A percentile compares a stretch with the other conserved stretches of the same genome.
Conservation (phyloP, 2,888 invertebrate species). For the Bruchidius siliquastri region DNA sequence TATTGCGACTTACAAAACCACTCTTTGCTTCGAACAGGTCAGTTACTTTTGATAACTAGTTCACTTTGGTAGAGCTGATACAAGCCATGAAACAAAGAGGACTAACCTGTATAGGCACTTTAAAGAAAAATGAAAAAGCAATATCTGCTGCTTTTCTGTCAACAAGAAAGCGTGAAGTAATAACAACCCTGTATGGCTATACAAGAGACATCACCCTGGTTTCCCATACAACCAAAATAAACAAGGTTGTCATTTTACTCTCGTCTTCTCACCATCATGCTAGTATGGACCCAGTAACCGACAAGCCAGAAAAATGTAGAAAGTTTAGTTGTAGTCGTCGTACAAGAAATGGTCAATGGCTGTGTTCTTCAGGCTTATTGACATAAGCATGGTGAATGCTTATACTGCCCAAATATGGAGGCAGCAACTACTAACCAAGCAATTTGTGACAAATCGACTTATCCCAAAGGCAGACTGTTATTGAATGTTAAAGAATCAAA, state of each 20-base stretch:
- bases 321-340: constrained; percentile 10
- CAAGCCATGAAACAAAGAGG: constrained; percentile 11
- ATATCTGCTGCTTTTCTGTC: constrained; percentile 5
- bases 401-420: no score
- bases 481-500: no score
- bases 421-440: no score
- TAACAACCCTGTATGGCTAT: constrained; percentile 7
- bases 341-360: constrained; percentile 8
- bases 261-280: constrained; percentile 8
- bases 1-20: constrained; percentile 9
- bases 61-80: constrained; percentile 10
- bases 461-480: no score
- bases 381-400: constrained; percentile 9
- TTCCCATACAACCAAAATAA: constrained; percentile 10
- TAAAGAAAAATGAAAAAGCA: constrained; percentile 18
- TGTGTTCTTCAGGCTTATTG: constrained; percentile 10
- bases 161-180: constrained; percentile 7
- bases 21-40: constrained; percentile 7
- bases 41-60: constrained; percentile 15
- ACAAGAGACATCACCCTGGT: constrained; percentile 11
- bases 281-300: constrained; percentile 4
- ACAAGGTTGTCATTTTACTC: constrained; percentile 8
- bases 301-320: constrained; percentile 11
- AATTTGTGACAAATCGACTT: no score
- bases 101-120: constrained; percentile 11